A percentile compares a stretch with the other conserved stretches of the same genome.
Evolutionary conservation across 1,140 invertebrate genomes (phyloP).

Genomic region (Trichogramma pretiosum): DNA sequence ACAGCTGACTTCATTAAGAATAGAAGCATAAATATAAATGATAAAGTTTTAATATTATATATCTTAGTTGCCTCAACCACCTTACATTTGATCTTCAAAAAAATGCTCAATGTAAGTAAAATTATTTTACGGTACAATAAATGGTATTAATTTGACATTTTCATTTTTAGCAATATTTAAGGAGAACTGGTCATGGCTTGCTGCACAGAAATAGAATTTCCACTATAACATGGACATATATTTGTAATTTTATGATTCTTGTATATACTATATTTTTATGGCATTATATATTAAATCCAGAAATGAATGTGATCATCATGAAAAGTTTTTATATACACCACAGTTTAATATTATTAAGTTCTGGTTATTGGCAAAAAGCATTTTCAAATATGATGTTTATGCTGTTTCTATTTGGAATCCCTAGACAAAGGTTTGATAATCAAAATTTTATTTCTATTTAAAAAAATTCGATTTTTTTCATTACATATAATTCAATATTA

Average conservation of each 20-base stretch:
- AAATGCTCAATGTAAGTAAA: slow-evolving; percentile 9
- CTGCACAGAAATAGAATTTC: slow-evolving; percentile 1
- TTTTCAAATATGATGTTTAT: slow-evolving; percentile 10
- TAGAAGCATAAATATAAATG: background rate
- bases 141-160: too few relatives aligned
- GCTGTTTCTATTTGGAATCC: slow-evolving; percentile 5
- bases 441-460: background rate
- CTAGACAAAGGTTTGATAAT: slow-evolving; percentile 4
- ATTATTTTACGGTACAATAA: too few relatives aligned
- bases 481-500: slow-evolving; percentile 1
- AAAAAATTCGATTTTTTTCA: background rate
- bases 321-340: slow-evolving; percentile 15
- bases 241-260: slow-evolving; percentile 3
- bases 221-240: slow-evolving; percentile 7
- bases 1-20: background rate
- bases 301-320: slow-evolving; percentile 1
- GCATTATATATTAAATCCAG: background rate
- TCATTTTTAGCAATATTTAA: slow-evolving; percentile 7
- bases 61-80: slow-evolving; percentile 9
- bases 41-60: slow-evolving; percentile 1
- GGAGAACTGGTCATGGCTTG: background rate
- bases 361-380: slow-evolving; percentile 1
- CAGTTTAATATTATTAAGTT: background rate
- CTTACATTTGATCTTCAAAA: slow-evolving; percentile 5
- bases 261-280: slow-evolving; percentile 9